Evolutionary conservation across 2,888 invertebrate species (phyloP), one percentile per base, ranked within the genome.

Genomic region (Plutella xylostella): DNA sequence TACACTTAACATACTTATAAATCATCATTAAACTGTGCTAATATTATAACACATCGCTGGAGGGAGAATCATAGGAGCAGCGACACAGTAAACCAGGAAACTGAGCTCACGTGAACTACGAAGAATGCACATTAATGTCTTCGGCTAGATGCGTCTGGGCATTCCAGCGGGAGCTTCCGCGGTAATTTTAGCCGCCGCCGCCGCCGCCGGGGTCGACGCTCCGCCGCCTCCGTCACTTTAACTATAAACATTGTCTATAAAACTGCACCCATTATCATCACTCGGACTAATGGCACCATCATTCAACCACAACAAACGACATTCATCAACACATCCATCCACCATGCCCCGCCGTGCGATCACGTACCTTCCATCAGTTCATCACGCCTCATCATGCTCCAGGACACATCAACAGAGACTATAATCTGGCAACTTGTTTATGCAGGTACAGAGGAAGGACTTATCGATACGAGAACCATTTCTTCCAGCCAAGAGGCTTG

Each of bases 381-480:
- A 51, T 52, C 46, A 18, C 34, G 18, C 7, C n/a, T 53, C 57
- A 58, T 57, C 44, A 46, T 47, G 46, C 19, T 52, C 48, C 43
- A 49, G 33, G 17, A 28, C 47, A 48, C 47, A 43, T 48, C 52
- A 51, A 42, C 45, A 50, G 60, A 57, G 57, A 53, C 56, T 58
- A 56, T 65, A 65, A 66, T 67, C 55, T 61, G 58, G 59, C 57
- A 48, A 56, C 62, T 80, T 79, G 58, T 82, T 82, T 72, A 72
- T 74, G 68, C 83, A 83, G 83, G 83, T 83, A 83, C 82, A 82
- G 79, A 66, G 82, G 79, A 65, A 82, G 83, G 59, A 80, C 76
- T 48, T 83, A 83, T 82, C 71, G 72, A 72, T 83, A 83, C 80
- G 79, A 83, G 74, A 82, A 80, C 71, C 83, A 83, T 79, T 83